A percentile compares a stretch with the other conserved stretches of the same genome.
Evolutionary conservation across 2,113 vertebrate genomes (phyloP).

Genomic region (Melozone crissalis): DNA sequence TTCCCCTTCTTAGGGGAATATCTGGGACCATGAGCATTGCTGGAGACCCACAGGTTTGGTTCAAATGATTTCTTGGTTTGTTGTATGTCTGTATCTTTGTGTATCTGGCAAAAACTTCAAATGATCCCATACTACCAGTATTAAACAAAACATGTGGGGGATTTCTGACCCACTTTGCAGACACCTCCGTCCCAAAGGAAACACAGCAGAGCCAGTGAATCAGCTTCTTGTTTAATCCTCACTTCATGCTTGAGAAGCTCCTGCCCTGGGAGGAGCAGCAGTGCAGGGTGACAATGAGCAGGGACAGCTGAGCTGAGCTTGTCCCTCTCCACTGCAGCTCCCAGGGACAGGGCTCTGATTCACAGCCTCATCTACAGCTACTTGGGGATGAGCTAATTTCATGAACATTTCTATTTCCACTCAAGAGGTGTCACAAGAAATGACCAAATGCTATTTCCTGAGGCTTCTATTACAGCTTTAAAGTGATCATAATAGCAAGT

Average conservation of each 20-base stretch:
- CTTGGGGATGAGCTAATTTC: neutral
- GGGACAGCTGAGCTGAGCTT: neutral
- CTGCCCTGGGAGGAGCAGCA: neutral
- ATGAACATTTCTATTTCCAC: slow-evolving; percentile 11
- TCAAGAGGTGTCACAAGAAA: slow-evolving; percentile 33
- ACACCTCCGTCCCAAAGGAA: neutral
- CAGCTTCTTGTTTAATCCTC: neutral
- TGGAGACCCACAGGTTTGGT: neutral
- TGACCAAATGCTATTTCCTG: slow-evolving; percentile 16
- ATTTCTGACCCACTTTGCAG: neutral
- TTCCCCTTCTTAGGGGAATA: neutral
- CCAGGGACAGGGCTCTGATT: neutral
- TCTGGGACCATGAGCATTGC: neutral
- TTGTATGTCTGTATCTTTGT: neutral
- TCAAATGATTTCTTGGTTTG: neutral
- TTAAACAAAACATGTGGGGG: neutral
- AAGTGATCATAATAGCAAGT: slow-evolving; percentile 35
- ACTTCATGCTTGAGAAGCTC: neutral
- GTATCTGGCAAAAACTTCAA: neutral
- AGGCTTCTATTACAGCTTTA: slow-evolving; percentile 11
- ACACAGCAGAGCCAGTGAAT: neutral
- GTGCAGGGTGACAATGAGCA: neutral
- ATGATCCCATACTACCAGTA: neutral
- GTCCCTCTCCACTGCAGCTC: neutral
- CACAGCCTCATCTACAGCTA: neutral